Conservation (phyloP, 2,888 invertebrate species). For the Eupithecia insigniata region DNA sequence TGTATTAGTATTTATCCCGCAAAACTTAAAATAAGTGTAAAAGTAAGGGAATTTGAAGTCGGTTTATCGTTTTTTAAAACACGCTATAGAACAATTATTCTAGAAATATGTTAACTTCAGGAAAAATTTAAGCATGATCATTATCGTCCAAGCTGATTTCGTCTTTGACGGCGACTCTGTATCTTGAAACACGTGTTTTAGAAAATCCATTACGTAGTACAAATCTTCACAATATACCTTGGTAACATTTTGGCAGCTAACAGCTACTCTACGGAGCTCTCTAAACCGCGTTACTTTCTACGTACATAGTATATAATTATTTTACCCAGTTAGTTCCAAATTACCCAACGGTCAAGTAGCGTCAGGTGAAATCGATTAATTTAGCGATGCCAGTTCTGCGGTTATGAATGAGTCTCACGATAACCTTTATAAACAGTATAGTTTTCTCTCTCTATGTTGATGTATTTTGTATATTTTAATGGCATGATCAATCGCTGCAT, state of each 20-base stretch:
- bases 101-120: background rate
- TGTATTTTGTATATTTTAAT: no score
- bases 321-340: constrained; percentile 26
- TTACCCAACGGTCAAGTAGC: constrained; percentile 28
- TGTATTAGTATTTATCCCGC: no score
- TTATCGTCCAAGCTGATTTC: background rate
- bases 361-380: constrained; percentile 37
- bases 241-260: constrained; percentile 10
- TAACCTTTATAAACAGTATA: background rate
- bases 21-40: no score
- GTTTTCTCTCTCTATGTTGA: no score
- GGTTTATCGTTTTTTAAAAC: no score
- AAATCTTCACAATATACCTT: background rate
- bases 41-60: no score
- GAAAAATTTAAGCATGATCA: background rate
- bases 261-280: constrained; percentile 29
- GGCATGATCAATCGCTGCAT: no score
- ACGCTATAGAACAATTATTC: no score
- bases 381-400: background rate
- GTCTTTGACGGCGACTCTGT: background rate
- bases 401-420: background rate
- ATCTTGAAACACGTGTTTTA: background rate
- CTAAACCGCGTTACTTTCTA: constrained; percentile 41
- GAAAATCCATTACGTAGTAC: background rate
- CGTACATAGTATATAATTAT: constrained; percentile 29